Evolutionary conservation across 2,113 vertebrate species (phyloP), one percentile per base, ranked within the genome.

Genomic region (Forbesichthys papilliferus): DNA sequence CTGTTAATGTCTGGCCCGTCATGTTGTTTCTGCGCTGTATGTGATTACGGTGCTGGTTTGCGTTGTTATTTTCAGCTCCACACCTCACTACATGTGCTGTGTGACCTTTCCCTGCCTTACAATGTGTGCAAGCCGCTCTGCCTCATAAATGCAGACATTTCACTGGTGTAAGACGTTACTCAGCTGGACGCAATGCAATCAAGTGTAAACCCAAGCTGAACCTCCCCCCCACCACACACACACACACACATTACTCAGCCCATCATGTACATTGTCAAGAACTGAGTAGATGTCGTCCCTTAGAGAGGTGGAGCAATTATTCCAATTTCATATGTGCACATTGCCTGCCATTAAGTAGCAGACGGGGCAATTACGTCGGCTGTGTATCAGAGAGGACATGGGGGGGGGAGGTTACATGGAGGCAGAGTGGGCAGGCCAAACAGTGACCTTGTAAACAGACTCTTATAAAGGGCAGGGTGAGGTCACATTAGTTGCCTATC

Each of bases 351-450:
- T 87, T 87, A 82, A 86, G 79, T 80, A 84, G 71, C 67, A 51
- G 77, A 61, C 64, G 79, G 78, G 48, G 42, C 87, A 84, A 86
- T 88, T 87, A 89, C 84, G 78, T 86, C 71, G 74, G 80, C 76
- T 65, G 74, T 82, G 73, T 81, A 77, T 81, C 74, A 66, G 77
- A 87, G 86, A 75, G 87, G 76, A 77, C 76, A 67, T 73, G 66
- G 80, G 82, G 78, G 80, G 80, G 75, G 84, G 82, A 77, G 16
- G 16, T 16, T 76, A 85, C 77, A 78, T 76, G 63, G 77, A 74
- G 83, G 27, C 36, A 14, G 46, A 68, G 67, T 58, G 69, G 71
- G 62, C 27, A 48, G 56, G 68, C 33, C 16, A 11, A 36, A 27
- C 4, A 60, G 62, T 78, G 80, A 81, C 81, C 84, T 86, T 81